phyloP scores from a whole-genome alignment of 2,797 vertebrate species.

The Anabas testudineus region DNA sequence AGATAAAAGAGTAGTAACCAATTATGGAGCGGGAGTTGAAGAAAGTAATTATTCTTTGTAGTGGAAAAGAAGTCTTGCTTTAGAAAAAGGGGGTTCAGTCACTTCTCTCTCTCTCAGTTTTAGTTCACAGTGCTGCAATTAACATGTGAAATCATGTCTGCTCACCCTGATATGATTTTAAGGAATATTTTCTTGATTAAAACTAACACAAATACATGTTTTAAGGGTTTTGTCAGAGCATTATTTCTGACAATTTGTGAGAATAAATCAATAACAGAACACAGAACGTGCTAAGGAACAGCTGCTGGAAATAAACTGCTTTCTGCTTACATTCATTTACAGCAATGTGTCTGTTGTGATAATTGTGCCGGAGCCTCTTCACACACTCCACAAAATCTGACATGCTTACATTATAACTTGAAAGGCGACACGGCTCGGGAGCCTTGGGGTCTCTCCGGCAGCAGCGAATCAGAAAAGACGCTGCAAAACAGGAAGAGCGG shows the following conservation, averaged over 20 bases:
- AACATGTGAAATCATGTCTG: conserved; percentile 61
- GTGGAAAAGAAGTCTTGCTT: conserved; percentile 71
- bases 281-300: conserved; percentile 1
- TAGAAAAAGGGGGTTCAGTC: conserved; percentile 34
- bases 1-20: conserved; percentile 84
- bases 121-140: conserved; percentile 55
- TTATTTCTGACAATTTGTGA: neutral
- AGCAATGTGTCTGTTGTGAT: conserved; percentile 53
- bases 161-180: conserved; percentile 37
- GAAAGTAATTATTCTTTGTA: conserved; percentile 85
- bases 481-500: conserved; percentile 40
- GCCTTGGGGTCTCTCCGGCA: conserved; percentile 53
- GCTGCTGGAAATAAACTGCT: conserved; percentile 10
- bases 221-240: conserved; percentile 5
- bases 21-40: conserved; percentile 77
- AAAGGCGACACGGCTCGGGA: conserved; percentile 64
- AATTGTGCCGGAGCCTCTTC: conserved; percentile 44
- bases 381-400: conserved; percentile 57
- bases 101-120: conserved; percentile 6
- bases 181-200: conserved; percentile 53
- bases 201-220: conserved; percentile 15
- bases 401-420: conserved; percentile 74
- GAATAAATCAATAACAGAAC: neutral
- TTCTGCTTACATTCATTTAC: conserved; percentile 32
- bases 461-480: conserved; percentile 63